A percentile compares a stretch with the other conserved stretches of the same genome.
These are phyloP conservation scores for Allacma fusca DNA, from an alignment of 2,888 invertebrate genomes.

Conservation along the genomic window DNA sequence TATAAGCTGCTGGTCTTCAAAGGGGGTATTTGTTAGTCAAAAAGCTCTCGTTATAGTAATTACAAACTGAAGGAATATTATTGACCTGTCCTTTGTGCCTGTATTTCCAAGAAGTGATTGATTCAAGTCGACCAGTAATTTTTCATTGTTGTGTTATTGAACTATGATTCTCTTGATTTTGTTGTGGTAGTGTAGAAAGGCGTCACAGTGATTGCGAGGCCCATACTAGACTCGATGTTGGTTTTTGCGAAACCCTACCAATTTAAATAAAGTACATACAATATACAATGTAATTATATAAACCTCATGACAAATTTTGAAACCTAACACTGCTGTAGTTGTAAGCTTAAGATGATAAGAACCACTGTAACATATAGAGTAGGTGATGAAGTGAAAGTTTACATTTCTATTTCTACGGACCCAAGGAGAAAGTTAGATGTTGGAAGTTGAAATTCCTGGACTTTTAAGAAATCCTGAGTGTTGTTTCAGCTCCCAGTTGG, in stretches of 20 bases:
- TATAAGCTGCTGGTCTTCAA: neutral
- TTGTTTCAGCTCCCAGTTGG: neutral
- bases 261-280: no score
- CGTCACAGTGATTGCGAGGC: neutral
- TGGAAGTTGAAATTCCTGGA: neutral
- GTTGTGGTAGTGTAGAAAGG: neutral
- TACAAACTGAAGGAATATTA: neutral
- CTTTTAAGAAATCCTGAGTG: neutral
- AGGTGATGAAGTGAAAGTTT: no score
- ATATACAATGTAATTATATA: neutral
- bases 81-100: conserved; percentile 24
- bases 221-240: neutral
- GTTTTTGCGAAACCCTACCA: neutral
- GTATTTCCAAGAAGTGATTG: neutral
- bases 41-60: neutral
- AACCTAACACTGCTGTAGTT: neutral
- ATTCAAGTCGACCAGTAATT: neutral
- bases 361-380: neutral
- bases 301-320: neutral
- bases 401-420: neutral
- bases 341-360: neutral
- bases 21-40: neutral
- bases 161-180: neutral
- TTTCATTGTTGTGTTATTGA: neutral
- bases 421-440: neutral